These are phyloP conservation scores for Litoditis marina DNA, from an alignment of 2,888 invertebrate species.

Conservation along the genomic window DNA sequence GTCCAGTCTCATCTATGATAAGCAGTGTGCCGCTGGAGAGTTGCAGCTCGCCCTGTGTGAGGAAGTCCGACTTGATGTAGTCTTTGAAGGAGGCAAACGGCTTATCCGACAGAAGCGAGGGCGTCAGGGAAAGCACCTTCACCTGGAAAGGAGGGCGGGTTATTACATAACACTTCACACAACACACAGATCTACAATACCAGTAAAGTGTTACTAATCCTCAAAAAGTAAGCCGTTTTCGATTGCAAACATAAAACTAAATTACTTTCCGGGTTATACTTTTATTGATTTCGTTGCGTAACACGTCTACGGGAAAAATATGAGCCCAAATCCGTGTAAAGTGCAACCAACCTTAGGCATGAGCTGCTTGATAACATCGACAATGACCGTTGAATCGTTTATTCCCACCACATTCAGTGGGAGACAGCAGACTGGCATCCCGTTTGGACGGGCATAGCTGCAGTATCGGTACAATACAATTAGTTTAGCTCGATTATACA, in stretches of 20 bases:
- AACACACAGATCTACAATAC: background rate
- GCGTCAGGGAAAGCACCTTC: constrained; percentile 6
- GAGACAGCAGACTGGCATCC: constrained; percentile 10
- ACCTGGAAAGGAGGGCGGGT: constrained; percentile 5
- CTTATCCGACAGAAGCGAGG: constrained; percentile 3
- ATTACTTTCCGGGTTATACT: too few species aligned
- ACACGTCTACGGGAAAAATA: too few species aligned
- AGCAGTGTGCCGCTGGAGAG: constrained; percentile 14
- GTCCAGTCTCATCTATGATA: constrained; percentile 14
- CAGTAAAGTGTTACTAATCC: background rate
- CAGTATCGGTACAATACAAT: too few species aligned
- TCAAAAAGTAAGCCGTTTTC: too few species aligned
- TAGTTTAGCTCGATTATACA: too few species aligned
- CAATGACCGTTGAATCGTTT: background rate
- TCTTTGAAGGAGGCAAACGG: constrained; percentile 15
- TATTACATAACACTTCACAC: background rate
- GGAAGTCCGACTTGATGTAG: constrained; percentile 2
- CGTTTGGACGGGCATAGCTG: constrained; percentile 13
- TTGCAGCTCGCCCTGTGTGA: constrained; percentile 13
- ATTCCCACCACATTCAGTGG: constrained; percentile 13
- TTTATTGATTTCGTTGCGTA: too few species aligned
- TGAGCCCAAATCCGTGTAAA: too few species aligned
- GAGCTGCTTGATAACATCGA: background rate
- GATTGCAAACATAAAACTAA: too few species aligned
- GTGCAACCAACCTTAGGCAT: constrained; percentile 9